These are phyloP conservation scores for Morpho achilles DNA, from an alignment of 2,888 invertebrate genomes.

Conservation along the genomic window DNA sequence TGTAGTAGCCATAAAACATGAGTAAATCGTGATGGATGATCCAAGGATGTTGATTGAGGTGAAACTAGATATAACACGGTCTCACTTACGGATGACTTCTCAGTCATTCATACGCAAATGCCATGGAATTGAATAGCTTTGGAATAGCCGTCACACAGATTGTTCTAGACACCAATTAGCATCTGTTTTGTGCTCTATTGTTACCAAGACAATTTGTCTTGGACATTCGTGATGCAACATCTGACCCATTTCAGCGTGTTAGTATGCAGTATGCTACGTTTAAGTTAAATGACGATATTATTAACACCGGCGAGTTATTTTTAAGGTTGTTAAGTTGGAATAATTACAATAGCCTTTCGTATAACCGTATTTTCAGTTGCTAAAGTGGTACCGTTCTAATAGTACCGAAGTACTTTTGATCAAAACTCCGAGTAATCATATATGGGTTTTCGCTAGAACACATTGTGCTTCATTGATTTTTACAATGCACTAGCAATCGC, in stretches of 20 bases:
- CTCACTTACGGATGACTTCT: constrained; percentile 4
- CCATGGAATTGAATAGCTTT: constrained; percentile 29
- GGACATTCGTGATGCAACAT: constrained; percentile 25
- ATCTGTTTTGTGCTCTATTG: constrained; percentile 29
- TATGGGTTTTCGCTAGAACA: no score
- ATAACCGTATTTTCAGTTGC: no score
- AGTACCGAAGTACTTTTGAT: no score
- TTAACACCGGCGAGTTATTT: background rate
- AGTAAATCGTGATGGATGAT: constrained; percentile 12
- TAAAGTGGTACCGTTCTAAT: no score
- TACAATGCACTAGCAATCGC: no score
- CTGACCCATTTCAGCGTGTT: constrained; percentile 27
- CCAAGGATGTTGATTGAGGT: constrained; percentile 13
- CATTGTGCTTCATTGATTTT: no score
- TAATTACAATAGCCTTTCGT: no score
- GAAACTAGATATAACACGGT: constrained; percentile 10
- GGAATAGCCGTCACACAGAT: constrained; percentile 19
- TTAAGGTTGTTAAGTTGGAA: no score
- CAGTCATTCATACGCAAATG: constrained; percentile 37
- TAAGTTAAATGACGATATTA: constrained; percentile 13
- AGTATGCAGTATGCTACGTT: constrained; percentile 19
- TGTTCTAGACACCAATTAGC: constrained; percentile 28
- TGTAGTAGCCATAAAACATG: no score
- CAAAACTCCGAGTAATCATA: no score
- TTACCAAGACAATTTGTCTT: constrained; percentile 20